Conservation (phyloP, 2,113 vertebrate genomes). For the Ariopsis seemanni region DNA sequence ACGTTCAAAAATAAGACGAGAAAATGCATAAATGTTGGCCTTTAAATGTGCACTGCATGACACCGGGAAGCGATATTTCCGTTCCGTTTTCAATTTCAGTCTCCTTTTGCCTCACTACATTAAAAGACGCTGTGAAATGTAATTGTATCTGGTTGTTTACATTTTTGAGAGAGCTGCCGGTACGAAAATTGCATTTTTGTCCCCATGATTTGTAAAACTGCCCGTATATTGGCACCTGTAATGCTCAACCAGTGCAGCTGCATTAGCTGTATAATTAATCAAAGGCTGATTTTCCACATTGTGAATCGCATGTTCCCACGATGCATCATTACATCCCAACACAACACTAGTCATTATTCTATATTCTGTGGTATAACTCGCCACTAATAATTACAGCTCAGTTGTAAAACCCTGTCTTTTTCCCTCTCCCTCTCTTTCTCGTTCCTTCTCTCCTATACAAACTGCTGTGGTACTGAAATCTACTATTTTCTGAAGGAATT, state of each 20-base stretch:
- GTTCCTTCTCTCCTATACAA: background rate
- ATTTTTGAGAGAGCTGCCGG: too few species aligned
- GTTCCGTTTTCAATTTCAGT: too few species aligned
- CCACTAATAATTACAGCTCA: background rate
- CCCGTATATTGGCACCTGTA: too few species aligned
- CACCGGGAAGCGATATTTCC: too few species aligned
- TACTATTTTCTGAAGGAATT: constrained; percentile 11
- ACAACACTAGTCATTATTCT: background rate
- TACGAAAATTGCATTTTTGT: too few species aligned
- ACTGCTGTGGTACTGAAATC: constrained; percentile 24
- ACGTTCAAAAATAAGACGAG: too few species aligned
- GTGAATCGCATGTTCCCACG: background rate
- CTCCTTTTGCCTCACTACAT: too few species aligned
- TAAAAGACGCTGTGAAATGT: too few species aligned
- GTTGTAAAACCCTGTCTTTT: background rate
- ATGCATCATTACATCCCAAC: background rate
- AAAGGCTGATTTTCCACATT: background rate
- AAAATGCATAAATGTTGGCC: too few species aligned
- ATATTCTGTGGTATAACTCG: background rate
- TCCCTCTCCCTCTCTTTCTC: background rate
- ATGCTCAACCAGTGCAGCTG: background rate
- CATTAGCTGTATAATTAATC: background rate
- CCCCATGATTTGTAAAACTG: too few species aligned
- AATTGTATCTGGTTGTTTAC: too few species aligned
- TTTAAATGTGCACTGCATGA: too few species aligned